A percentile compares a stretch with the other conserved stretches of the same genome.
Conservation (phyloP, 2,888 invertebrate genomes). For the Watsonalla binaria region DNA sequence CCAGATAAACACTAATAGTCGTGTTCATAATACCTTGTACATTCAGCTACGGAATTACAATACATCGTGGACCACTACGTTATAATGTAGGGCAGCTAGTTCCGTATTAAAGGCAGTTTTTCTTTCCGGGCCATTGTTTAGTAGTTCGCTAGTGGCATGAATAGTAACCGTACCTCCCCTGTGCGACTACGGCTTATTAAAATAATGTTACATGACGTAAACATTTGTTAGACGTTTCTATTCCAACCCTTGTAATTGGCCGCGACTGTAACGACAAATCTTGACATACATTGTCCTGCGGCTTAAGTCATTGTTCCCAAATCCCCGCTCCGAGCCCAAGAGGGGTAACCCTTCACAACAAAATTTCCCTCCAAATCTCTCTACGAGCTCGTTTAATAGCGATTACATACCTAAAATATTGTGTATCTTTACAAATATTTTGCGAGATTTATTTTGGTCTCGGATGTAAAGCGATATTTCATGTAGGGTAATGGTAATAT, state of each 20-base stretch:
- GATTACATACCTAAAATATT: no score
- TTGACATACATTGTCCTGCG: not conserved
- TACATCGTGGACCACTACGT: no score
- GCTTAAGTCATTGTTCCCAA: not conserved
- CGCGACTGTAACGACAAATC: not conserved
- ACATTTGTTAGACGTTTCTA: no score
- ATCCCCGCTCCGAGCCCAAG: not conserved
- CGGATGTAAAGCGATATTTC: no score
- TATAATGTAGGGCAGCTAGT: not conserved
- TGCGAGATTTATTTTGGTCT: no score
- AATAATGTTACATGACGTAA: no score
- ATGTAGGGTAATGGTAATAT: no score
- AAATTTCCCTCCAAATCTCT: not conserved
- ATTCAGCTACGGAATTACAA: no score
- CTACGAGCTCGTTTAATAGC: not conserved
- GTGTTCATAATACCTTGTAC: no score
- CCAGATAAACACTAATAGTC: no score
- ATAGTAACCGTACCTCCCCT: not conserved
- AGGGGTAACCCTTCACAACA: not conserved
- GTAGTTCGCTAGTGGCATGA: not conserved
- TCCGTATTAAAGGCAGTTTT: not conserved
- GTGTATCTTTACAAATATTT: no score
- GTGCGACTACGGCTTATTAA: no score
- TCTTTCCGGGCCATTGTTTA: not conserved
- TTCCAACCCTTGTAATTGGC: not conserved